Evolutionary conservation across 1,140 invertebrate genomes (phyloP).

Genomic region (Caenorhabditis tropicalis): DNA sequence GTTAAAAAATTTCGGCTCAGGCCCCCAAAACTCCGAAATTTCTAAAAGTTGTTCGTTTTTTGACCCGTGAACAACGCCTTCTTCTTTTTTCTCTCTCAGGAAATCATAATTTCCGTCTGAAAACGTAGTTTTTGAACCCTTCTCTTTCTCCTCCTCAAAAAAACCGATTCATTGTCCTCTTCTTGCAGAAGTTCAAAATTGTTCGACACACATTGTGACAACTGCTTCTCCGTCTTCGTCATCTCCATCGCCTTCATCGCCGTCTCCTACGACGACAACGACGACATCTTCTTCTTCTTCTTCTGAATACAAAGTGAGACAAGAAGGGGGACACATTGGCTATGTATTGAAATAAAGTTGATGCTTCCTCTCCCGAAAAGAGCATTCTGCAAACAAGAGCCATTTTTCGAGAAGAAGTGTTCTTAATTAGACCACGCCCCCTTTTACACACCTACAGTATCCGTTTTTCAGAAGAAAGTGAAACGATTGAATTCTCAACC

Average conservation of each 20-base stretch:
- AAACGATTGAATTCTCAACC: background rate
- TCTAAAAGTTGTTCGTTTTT: no score
- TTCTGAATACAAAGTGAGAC: constrained; percentile 32
- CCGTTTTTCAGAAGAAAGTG: background rate
- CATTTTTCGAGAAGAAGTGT: background rate
- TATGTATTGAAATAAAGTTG: background rate
- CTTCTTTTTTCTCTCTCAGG: no score
- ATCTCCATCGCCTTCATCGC: background rate
- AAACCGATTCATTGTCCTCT: background rate
- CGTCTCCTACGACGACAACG: background rate
- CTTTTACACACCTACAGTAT: no score
- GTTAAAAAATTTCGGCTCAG: no score
- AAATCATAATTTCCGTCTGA: background rate
- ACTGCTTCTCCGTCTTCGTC: background rate
- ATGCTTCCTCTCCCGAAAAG: background rate
- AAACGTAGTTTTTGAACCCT: background rate
- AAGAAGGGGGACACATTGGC: background rate
- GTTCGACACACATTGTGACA: constrained; percentile 29
- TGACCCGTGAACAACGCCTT: no score
- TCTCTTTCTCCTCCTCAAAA: background rate
- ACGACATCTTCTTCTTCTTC: background rate
- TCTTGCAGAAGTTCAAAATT: constrained; percentile 34
- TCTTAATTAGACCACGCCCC: no score
- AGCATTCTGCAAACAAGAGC: background rate
- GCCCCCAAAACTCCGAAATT: background rate